A percentile compares a stretch with the other conserved stretches of the same genome.
Evolutionary conservation across 2,113 vertebrate genomes (phyloP).

Genomic region (Theristicus caerulescens): DNA sequence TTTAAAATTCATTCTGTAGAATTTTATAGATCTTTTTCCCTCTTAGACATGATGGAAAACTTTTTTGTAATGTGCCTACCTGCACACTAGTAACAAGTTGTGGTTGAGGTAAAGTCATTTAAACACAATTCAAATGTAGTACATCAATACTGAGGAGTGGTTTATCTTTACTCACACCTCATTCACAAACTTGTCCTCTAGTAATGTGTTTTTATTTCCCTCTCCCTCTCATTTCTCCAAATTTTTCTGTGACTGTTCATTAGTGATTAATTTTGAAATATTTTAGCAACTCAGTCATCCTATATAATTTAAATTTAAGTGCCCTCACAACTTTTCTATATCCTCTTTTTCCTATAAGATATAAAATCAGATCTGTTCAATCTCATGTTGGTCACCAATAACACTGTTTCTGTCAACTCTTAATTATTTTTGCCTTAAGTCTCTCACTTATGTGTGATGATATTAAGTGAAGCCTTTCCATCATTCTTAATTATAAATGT

Average conservation of each 20-base stretch:
- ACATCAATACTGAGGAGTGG: neutral
- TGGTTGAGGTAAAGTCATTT: neutral
- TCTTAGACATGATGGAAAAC: neutral
- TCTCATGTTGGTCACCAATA: neutral
- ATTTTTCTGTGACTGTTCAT: neutral
- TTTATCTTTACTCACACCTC: neutral
- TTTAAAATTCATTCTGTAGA: neutral
- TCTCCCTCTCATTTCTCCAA: neutral
- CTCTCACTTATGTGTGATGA: slow-evolving; percentile 20
- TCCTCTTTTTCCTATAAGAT: neutral
- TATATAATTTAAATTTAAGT: slow-evolving; percentile 22
- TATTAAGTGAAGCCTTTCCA: slow-evolving; percentile 41
- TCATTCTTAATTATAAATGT: slow-evolving; percentile 50
- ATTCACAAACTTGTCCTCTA: neutral
- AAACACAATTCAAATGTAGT: neutral
- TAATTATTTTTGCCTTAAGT: slow-evolving; percentile 48
- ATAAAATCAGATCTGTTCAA: neutral
- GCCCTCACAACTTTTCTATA: neutral
- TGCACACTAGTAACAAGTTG: neutral
- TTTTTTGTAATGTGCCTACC: neutral
- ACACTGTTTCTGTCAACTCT: slow-evolving; percentile 17
- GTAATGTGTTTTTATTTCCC: neutral
- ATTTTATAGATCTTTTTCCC: neutral
- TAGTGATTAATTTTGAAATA: slow-evolving; percentile 39
- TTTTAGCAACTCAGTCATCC: neutral